Conservation (phyloP, 2,113 vertebrate genomes). For the Sitta europaea region DNA sequence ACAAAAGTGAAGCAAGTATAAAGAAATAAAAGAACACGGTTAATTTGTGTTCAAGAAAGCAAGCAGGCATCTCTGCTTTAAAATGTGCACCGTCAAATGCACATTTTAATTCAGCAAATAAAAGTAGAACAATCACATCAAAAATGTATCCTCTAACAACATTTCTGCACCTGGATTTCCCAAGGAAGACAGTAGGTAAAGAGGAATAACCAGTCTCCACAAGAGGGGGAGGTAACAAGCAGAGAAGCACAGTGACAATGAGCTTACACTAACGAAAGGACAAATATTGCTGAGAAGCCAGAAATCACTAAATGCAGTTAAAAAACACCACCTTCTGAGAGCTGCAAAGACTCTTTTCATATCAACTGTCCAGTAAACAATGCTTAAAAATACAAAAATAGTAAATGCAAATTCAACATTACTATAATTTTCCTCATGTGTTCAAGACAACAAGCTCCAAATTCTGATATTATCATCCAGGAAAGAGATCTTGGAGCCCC, state of each 20-base stretch:
- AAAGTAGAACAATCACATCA: not conserved
- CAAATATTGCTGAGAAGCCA: not conserved
- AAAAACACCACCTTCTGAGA: not conserved
- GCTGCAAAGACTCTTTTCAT: not conserved
- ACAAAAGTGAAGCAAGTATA: not conserved
- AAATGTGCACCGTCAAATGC: not conserved
- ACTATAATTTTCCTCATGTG: not conserved
- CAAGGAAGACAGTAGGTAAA: not conserved
- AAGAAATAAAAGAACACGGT: not conserved
- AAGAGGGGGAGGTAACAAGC: not conserved
- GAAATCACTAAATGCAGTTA: not conserved
- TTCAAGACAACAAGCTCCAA: not conserved
- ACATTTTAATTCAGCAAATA: not conserved
- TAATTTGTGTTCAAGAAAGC: not conserved
- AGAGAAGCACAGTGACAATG: not conserved
- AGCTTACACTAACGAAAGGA: not conserved
- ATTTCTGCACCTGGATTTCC: not conserved
- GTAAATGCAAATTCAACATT: not conserved
- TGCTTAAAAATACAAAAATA: not conserved
- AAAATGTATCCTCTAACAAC: not conserved
- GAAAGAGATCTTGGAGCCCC: not conserved
- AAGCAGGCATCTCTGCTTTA: not conserved
- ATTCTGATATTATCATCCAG: not conserved
- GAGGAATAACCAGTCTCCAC: not conserved
- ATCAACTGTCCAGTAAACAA: not conserved